These are phyloP conservation scores for Hydroisotoma schaefferi DNA, from an alignment of 2,888 invertebrate species.

Conservation along the genomic window DNA sequence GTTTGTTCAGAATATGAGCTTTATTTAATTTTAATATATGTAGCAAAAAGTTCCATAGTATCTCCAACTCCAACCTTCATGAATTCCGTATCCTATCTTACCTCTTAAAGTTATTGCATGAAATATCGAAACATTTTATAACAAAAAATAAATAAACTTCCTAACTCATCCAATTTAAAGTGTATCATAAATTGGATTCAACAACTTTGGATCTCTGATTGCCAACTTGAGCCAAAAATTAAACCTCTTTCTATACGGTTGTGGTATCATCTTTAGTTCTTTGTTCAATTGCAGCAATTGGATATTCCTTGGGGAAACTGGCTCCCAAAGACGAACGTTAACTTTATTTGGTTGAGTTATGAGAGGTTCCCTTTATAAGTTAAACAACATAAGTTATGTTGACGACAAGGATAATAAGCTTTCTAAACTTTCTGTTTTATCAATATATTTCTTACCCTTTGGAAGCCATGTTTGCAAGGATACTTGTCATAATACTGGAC, in stretches of 20 bases:
- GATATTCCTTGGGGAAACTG: conserved; percentile 24
- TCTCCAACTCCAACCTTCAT: too few relatives aligned
- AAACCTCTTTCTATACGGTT: conserved; percentile 29
- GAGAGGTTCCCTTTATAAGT: conserved; percentile 25
- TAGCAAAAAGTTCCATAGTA: too few relatives aligned
- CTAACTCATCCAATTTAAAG: too few relatives aligned
- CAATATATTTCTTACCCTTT: conserved; percentile 20
- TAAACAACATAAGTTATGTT: not conserved
- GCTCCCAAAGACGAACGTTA: conserved; percentile 29
- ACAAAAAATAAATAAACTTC: too few relatives aligned
- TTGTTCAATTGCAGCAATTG: conserved; percentile 23
- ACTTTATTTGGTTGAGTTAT: conserved; percentile 25
- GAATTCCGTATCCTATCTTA: too few relatives aligned
- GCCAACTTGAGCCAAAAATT: conserved; percentile 31
- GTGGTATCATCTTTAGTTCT: conserved; percentile 34
- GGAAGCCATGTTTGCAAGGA: conserved; percentile 28
- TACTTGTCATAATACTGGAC: conserved; percentile 34
- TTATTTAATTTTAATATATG: too few relatives aligned
- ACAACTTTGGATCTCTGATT: conserved; percentile 17
- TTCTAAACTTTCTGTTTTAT: not conserved
- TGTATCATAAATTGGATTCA: conserved; percentile 24
- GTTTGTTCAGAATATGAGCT: too few relatives aligned
- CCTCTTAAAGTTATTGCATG: too few relatives aligned
- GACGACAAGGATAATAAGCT: not conserved
- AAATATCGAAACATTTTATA: too few relatives aligned